Base-by-base conservation (phyloP, 2,888 invertebrate genomes). In the Lasioglossum malachurum region DNA sequence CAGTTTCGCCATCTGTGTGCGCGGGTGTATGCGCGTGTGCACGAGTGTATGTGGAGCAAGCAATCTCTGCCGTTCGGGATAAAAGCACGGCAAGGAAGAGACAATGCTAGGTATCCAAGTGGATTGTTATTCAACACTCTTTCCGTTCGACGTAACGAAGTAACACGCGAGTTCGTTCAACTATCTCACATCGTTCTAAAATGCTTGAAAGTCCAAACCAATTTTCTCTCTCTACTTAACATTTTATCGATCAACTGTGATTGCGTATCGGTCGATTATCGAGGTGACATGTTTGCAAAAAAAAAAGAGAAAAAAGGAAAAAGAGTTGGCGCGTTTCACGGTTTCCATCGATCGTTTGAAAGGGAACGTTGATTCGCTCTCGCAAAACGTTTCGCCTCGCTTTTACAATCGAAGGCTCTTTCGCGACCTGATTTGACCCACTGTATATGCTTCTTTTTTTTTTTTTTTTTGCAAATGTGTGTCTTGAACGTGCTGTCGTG, bases 181-280 rank as follows among this genome's bases (percentile, higher is more conserved):
- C 41, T 41, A 23, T 71, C 71, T 71, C n/a, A 10, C 38, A n/a
- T 71, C 38, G n/a, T 71, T 71, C 71, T 41, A 41, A 41, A 57
- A 41, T 10, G 41, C 38, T 71, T n/a, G 71, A 71, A 41, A 71
- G 71, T 71, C 71, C 41, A n/a, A 71, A 41, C 35, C 35, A 67
- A 67, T 71, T 71, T 41, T n/a, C 41, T 31, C 64, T 64, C 71
- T 71, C 69, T 41, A 71, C 41, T 71, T n/a, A 71, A 64, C 64
- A 19, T n/a, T 35, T 71, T 71, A 71, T 71, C 69, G 38, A 71
- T 71, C 71, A 71, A n/a, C 41, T 41, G 71, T 46, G 44, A 73
- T 71, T 41, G 41, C 41, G 71, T 38, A 14, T 41, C 71, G 71
- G 41, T 71, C 41, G 72, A 49, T 31, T 64, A 64, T 64, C 64